Evolutionary conservation across 2,888 invertebrate species (phyloP), one percentile per base, ranked within the genome.

Genomic region (Lamellibrachia satsuma): DNA sequence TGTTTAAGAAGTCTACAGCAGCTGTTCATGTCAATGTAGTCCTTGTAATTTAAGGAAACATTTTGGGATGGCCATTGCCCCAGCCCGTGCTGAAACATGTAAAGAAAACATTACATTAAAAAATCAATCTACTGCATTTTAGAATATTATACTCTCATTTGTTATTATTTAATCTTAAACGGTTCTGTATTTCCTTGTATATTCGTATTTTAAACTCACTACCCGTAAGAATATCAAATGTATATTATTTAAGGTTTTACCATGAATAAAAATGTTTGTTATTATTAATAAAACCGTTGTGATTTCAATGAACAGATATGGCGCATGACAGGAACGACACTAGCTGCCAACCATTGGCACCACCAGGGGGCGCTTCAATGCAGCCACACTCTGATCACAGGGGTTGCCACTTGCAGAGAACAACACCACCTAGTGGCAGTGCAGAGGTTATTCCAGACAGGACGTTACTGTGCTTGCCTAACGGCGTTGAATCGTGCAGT

Each of bases 381-480:
- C 75, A 75, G 15, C 57, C 8, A 75, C 75, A 75, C 75, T 75
- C 75, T n/a, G 75, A 75, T n/a, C 75, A 75, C 75, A 75, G 75
- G n/a, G 75, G 75, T 15, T 6, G 75, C 75, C n/a, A 75, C 75
- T n/a, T 2, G 75, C 75, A 15, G 15, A 75, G 22, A 75, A n/a
- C 75, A 6, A 0, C 75, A n/a, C 75, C 75, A 75, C 75, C 15
- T 22, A 22, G 75, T 75, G 75, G 75, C 75, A 75, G 75, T 75
- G 22, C 75, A 75, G 75, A 75, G 75, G 75, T 75, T 75, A 75
- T 75, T 75, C 75, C 75, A 75, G 75, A 22, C 75, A 75, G 75
- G 22, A 75, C 75, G 75, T 75, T 75, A n/a, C n/a, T n/a, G 2
- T 75, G 75, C n/a, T 15, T n/a, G 22, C 75, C 75, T 75, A n/a